Evolutionary conservation across 1,140 invertebrate genomes (phyloP).

Genomic region (Eumeta japonica): DNA sequence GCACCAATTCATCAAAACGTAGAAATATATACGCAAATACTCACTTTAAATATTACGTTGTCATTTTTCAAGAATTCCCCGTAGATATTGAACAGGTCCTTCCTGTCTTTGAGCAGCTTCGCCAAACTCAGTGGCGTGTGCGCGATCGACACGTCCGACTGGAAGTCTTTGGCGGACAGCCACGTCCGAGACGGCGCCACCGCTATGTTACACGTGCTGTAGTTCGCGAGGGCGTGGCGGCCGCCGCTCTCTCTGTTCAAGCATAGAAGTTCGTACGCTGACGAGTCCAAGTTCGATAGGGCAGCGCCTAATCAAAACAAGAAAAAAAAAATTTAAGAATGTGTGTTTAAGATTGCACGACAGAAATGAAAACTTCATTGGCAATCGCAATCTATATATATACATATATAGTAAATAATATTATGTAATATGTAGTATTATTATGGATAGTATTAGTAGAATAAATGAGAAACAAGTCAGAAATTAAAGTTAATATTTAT

Average conservation of each 20-base stretch:
- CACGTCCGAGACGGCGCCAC: constrained; percentile 41
- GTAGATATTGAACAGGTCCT: constrained; percentile 47
- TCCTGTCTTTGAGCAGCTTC: constrained; percentile 26
- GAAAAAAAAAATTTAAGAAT: too few species aligned
- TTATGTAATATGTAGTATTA: neutral
- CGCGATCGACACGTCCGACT: constrained; percentile 45
- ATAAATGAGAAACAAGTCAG: too few species aligned
- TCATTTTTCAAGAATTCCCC: constrained; percentile 52
- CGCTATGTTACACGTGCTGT: constrained; percentile 33
- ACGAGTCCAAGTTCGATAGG: constrained; percentile 25
- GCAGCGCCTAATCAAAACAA: constrained; percentile 31
- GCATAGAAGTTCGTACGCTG: constrained; percentile 38
- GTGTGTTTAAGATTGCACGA: too few species aligned
- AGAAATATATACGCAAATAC: constrained; percentile 1
- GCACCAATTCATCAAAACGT: neutral
- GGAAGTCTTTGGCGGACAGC: constrained; percentile 39
- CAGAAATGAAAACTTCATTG: too few species aligned
- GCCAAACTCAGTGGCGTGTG: constrained; percentile 45
- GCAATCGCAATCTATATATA: too few species aligned
- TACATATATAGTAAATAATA: too few species aligned
- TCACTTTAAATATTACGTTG: constrained; percentile 46
- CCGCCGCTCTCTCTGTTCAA: constrained; percentile 37
- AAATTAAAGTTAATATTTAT: too few species aligned
- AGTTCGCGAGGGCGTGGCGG: constrained; percentile 22
- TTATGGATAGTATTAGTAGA: too few species aligned